phyloP scores from a whole-genome alignment of 2,888 invertebrate species.

The Drosophila vallismaia region DNA sequence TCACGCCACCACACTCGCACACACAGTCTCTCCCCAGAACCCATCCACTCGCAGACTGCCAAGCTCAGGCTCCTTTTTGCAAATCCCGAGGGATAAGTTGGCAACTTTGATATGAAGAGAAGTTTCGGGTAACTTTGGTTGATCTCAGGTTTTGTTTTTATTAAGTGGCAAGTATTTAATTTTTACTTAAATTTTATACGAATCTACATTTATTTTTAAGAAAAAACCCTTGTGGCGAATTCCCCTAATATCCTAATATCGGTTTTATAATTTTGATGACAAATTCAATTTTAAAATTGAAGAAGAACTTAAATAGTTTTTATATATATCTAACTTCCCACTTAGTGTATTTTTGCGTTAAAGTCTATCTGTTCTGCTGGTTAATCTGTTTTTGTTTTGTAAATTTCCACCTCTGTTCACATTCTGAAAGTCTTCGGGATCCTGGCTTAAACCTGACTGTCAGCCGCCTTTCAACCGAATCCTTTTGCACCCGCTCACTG shows the following conservation, averaged over 20 bases:
- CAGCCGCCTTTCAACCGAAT: slow-evolving; percentile 50
- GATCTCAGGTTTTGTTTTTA: neutral
- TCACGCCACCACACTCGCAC: slow-evolving; percentile 74
- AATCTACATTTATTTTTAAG: too few species aligned
- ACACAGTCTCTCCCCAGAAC: slow-evolving; percentile 69
- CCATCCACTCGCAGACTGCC: slow-evolving; percentile 39
- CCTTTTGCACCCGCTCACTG: slow-evolving; percentile 66
- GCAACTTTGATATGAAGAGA: neutral
- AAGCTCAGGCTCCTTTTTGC: slow-evolving; percentile 9
- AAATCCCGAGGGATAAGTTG: slow-evolving; percentile 20
- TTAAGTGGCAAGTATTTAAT: too few species aligned
- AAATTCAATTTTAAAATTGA: too few species aligned
- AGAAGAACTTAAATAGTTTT: too few species aligned
- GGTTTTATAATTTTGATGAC: too few species aligned
- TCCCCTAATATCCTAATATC: too few species aligned
- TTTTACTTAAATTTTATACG: too few species aligned
- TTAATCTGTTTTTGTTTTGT: slow-evolving; percentile 10
- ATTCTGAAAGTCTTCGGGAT: slow-evolving; percentile 39
- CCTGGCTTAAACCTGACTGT: slow-evolving; percentile 32
- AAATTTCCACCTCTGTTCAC: slow-evolving; percentile 62
- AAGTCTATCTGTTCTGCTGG: neutral
- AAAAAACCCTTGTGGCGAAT: too few species aligned
- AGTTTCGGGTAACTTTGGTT: neutral
- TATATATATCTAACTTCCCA: too few species aligned
- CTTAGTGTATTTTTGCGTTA: neutral